phyloP scores from a whole-genome alignment of 2,797 vertebrate genomes.

The Thamnophis elegans region DNA sequence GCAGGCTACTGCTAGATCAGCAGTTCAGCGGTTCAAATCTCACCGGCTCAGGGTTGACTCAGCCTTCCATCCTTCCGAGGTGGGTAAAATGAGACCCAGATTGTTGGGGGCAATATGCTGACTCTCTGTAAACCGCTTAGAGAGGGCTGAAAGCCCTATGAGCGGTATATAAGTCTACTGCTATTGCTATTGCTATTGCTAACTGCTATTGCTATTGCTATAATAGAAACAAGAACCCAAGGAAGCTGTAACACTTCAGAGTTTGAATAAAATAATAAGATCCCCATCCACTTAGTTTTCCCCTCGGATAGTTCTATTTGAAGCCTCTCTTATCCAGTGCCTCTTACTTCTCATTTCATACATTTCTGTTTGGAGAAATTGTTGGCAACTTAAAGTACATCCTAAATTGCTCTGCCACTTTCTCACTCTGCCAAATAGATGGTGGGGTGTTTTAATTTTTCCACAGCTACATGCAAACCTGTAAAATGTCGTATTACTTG shows the following conservation, averaged over 20 bases:
- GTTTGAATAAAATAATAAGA: background rate
- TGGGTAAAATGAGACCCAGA: too few relatives aligned
- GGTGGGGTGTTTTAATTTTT: background rate
- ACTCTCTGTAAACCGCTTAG: too few relatives aligned
- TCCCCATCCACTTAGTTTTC: background rate
- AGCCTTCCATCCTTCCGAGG: too few relatives aligned
- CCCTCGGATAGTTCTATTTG: background rate
- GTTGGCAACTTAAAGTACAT: background rate
- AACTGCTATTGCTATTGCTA: too few relatives aligned
- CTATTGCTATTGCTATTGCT: too few relatives aligned
- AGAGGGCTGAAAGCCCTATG: too few relatives aligned
- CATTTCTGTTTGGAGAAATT: background rate
- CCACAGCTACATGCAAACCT: background rate
- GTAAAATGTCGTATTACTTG: background rate
- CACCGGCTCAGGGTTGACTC: too few relatives aligned
- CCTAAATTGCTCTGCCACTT: background rate
- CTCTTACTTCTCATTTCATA: background rate
- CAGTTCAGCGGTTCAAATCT: too few relatives aligned
- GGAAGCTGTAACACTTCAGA: background rate
- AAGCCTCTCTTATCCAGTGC: background rate
- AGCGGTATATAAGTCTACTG: too few relatives aligned
- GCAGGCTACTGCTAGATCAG: too few relatives aligned
- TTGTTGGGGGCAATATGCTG: too few relatives aligned
- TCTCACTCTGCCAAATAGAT: background rate
- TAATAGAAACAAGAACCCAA: background rate